Percentiles rank a stretch among this genome's conserved stretches.
Conservation (phyloP, 2,888 invertebrate genomes). For the Lithophane leautieri region DNA sequence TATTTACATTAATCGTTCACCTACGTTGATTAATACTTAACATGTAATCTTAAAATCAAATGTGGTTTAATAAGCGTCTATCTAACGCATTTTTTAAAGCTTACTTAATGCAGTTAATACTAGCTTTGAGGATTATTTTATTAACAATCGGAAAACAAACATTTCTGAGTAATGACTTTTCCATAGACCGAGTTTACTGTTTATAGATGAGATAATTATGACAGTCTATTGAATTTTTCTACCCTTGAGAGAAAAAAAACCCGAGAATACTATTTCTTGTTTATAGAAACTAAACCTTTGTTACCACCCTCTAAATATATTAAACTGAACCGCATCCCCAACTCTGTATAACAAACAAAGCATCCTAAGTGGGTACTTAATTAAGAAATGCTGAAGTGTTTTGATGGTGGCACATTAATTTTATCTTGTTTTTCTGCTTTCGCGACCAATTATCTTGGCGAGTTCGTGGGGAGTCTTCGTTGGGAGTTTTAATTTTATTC, state of each 20-base stretch:
- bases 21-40: not conserved
- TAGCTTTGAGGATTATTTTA: constrained; percentile 23
- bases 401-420: constrained; percentile 86
- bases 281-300: constrained; percentile 47
- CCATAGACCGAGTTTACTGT: constrained; percentile 1
- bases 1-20: not conserved
- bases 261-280: constrained; percentile 23
- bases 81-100: constrained; percentile 13
- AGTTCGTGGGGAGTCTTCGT: constrained; percentile 74
- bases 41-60: constrained; percentile 3
- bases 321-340: constrained; percentile 66
- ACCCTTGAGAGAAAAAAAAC: not conserved
- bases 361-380: constrained; percentile 81
- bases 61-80: constrained; percentile 15
- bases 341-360: constrained; percentile 74
- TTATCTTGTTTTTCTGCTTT: constrained; percentile 85
- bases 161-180: constrained; percentile 24
- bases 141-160: constrained; percentile 8
- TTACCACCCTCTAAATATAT: constrained; percentile 60
- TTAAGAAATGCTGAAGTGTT: constrained; percentile 85
- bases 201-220: constrained; percentile 4
- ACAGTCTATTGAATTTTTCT: not conserved
- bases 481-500: constrained; percentile 81
- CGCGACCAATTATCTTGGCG: constrained; percentile 82
- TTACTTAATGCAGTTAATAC: constrained; percentile 17